phyloP scores from a whole-genome alignment of 2,113 vertebrate genomes.

The Isichthys henryi region DNA sequence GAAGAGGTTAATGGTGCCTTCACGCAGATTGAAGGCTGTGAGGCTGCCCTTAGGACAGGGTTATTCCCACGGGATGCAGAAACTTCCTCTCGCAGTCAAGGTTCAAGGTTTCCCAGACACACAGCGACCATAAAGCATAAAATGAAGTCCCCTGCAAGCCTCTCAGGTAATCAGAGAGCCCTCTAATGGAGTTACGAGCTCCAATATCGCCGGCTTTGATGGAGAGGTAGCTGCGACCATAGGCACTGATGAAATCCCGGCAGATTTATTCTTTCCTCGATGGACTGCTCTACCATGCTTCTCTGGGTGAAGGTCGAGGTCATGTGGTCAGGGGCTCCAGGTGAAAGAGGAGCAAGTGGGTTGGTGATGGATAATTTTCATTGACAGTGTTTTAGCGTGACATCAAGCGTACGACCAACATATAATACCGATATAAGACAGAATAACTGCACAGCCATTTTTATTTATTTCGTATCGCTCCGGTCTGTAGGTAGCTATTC shows the following conservation, averaged over 20 bases:
- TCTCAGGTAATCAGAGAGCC: not conserved
- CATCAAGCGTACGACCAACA: not conserved
- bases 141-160: not conserved
- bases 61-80: slow-evolving; percentile 3
- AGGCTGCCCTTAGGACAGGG: slow-evolving; percentile 8
- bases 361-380: not conserved
- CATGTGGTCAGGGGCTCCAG: not conserved
- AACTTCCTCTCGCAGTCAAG: not conserved
- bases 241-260: not conserved
- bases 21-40: not conserved
- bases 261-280: not conserved
- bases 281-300: not conserved
- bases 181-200: slow-evolving; percentile 4
- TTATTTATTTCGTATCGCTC: not conserved
- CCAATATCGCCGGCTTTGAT: not conserved
- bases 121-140: not conserved
- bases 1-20: not conserved
- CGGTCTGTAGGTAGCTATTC: not conserved
- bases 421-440: not conserved
- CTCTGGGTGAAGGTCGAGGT: not conserved
- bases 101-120: not conserved
- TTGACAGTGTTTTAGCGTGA: not conserved
- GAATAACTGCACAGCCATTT: not conserved
- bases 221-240: not conserved
- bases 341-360: not conserved